Evolutionary conservation across 2,888 invertebrate species (phyloP), one percentile per base, ranked within the genome.

Genomic region (Mythimna pallens): DNA sequence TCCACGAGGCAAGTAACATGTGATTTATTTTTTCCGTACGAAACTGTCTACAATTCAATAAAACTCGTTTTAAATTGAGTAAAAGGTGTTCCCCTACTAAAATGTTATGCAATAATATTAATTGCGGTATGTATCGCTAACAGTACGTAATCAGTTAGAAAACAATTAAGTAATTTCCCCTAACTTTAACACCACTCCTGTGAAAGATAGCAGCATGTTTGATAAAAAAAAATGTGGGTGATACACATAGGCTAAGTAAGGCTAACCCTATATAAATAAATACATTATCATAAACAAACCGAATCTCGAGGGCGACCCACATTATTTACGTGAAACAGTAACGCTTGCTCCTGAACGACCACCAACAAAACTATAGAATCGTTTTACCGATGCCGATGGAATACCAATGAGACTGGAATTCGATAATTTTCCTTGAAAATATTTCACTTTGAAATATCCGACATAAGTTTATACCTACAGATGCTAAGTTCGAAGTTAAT

Each of bases 311-410:
- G 50, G 36, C 50, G 20, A 36, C 36, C 25, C 36, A 17, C 36
- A 50, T 70, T 57, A 70, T 70, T 70, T 14, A 50, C 36, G 43
- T 63, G 20, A 25, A 63, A 43, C 40, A 43, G 40, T 72, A 57
- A 22, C 7, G 20, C 7, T 50, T 57, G n/a, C 34, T 73, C 50
- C 50, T 50, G 36, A 57, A 63, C 36, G 43, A 55, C n/a, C 9
- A 54, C n/a, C 25, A 57, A 57, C 30, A 55, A 62, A 57, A 57
- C 72, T 71, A 55, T 47, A 47, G 4, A 36, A 62, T 22, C 63
- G 14, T 8, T 40, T 5, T 50, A n/a, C 50, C 20, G 10, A 50
- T 63, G 14, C 50, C 20, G 10, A 50, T 63, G 14, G 63, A 73
- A 73, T 72, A 57, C 50, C 50, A 73, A 63, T 40, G 57, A 57